Conservation (phyloP, 2,888 invertebrate species). For the Machimus rusticus region DNA sequence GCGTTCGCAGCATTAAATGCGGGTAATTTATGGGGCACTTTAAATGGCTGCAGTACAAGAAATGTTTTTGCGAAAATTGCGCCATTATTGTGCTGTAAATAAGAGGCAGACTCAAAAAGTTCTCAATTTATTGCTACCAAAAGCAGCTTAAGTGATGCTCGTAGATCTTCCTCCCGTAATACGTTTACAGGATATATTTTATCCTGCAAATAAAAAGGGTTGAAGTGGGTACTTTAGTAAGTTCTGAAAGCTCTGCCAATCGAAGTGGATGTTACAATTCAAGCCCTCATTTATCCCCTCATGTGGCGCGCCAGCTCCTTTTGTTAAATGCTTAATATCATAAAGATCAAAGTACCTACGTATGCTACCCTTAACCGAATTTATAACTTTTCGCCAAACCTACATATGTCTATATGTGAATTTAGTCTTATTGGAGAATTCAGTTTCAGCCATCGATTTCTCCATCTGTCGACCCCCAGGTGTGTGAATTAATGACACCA, state of each 20-base stretch:
- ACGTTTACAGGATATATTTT: slow-evolving; percentile 30
- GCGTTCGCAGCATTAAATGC: neutral
- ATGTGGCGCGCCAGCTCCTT: neutral
- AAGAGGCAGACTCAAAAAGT: slow-evolving; percentile 12
- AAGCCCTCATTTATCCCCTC: neutral
- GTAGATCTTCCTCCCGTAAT: slow-evolving; percentile 23
- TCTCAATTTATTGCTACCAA: slow-evolving; percentile 19
- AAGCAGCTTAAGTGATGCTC: slow-evolving; percentile 22
- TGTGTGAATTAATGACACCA: neutral
- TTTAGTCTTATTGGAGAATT: neutral
- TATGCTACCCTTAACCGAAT: neutral
- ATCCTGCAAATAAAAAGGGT: slow-evolving; percentile 19
- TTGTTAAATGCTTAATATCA: slow-evolving; percentile 18
- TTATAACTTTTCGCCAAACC: neutral
- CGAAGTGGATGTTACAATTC: neutral
- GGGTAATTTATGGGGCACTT: slow-evolving; percentile 21
- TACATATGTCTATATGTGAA: neutral
- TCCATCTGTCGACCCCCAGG: neutral
- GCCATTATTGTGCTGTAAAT: slow-evolving; percentile 31
- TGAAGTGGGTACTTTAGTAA: slow-evolving; percentile 8
- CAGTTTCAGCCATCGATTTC: neutral
- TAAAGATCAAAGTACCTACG: slow-evolving; percentile 4
- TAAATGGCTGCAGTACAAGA: slow-evolving; percentile 16
- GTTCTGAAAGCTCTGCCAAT: neutral
- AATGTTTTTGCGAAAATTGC: slow-evolving; percentile 27